Conservation (phyloP, 2,113 vertebrate species). For the Acrocephalus arundinaceus region DNA sequence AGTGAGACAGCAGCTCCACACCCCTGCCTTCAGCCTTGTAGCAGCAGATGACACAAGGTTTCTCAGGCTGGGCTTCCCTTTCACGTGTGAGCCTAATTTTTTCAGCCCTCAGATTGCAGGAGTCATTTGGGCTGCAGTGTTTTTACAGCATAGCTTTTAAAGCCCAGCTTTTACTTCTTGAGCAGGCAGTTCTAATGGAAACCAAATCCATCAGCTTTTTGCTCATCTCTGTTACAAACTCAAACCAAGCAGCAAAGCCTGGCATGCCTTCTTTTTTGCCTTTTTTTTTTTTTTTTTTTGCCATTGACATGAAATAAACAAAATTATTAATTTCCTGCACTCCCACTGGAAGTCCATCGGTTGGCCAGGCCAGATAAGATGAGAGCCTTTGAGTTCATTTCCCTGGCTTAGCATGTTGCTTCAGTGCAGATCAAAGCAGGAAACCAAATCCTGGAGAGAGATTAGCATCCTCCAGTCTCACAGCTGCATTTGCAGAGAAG, state of each 20-base stretch:
- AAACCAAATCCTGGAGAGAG: neutral
- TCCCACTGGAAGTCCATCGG: neutral
- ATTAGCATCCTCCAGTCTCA: neutral
- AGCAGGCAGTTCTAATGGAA: neutral
- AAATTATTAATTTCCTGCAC: slow-evolving; percentile 6
- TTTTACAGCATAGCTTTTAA: neutral
- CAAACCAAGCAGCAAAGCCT: neutral
- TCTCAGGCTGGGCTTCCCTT: neutral
- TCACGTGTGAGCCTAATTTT: neutral
- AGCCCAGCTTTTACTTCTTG: neutral
- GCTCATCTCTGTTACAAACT: neutral
- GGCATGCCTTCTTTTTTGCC: neutral
- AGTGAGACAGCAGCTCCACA: neutral
- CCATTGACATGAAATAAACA: neutral
- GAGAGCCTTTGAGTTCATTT: neutral
- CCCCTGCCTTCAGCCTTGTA: accelerated
- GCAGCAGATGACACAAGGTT: neutral
- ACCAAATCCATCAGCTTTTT: neutral
- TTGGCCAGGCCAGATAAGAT: neutral
- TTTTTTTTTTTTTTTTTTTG: neutral
- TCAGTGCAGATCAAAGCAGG: neutral
- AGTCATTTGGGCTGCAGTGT: neutral
- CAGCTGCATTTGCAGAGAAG: neutral
- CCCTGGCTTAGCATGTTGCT: neutral
- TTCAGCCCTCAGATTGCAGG: neutral